phyloP scores from a whole-genome alignment of 2,888 invertebrate genomes.

The Pammene fasciana region DNA sequence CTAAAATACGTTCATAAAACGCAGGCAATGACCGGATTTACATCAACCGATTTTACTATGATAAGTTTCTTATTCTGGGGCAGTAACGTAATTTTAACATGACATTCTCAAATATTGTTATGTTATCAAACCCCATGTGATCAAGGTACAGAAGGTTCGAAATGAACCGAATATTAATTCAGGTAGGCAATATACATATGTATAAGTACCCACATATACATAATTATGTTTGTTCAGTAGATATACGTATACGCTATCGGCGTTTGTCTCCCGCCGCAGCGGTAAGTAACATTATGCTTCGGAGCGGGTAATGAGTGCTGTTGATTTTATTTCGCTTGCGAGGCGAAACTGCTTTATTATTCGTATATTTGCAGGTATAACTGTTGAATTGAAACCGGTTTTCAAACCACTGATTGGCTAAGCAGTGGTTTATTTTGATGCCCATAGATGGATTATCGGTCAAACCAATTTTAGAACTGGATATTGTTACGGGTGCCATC shows the following conservation, averaged over 20 bases:
- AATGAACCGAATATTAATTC: too few relatives aligned
- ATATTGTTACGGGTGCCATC: not conserved
- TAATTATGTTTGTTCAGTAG: too few relatives aligned
- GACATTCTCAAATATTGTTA: too few relatives aligned
- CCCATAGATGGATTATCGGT: slow-evolving; percentile 4
- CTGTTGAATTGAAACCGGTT: slow-evolving; percentile 20
- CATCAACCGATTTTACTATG: too few relatives aligned
- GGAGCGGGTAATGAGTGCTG: slow-evolving; percentile 36
- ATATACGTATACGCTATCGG: not conserved
- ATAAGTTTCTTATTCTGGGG: too few relatives aligned
- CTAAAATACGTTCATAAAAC: too few relatives aligned
- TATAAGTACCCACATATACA: too few relatives aligned
- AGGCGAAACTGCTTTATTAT: slow-evolving; percentile 37
- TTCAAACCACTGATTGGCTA: slow-evolving; percentile 2
- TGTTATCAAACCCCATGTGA: too few relatives aligned
- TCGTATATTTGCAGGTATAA: slow-evolving; percentile 27
- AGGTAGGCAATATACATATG: too few relatives aligned
- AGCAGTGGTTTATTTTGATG: not conserved
- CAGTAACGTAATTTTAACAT: too few relatives aligned
- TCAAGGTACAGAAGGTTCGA: too few relatives aligned
- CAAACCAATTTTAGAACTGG: not conserved
- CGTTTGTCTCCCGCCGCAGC: slow-evolving; percentile 11
- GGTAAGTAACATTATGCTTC: slow-evolving; percentile 29
- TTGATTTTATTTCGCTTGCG: slow-evolving; percentile 37
- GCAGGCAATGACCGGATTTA: too few relatives aligned